Evolutionary conservation across 1,140 invertebrate species (phyloP), one percentile per base, ranked within the genome.

Genomic region (Leptopilina boulardi): DNA sequence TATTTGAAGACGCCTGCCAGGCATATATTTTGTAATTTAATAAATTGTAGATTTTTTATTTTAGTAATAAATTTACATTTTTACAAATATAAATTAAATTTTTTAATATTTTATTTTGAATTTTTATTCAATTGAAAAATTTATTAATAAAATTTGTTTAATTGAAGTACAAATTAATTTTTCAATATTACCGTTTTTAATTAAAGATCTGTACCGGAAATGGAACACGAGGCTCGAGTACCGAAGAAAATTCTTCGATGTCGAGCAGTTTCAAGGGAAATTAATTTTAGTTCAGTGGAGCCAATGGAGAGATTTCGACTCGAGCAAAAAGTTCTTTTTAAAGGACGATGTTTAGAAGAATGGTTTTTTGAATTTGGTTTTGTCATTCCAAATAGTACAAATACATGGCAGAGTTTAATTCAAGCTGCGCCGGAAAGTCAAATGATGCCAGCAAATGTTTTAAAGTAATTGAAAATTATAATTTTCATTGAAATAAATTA

Each of bases 361-460:
- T 99, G 99, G 99, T 97, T 96, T 89, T 99, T 99, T 91, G 98
- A 99, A 89, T 99, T 99, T 94, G 99, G 99, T 51, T 99, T 98
- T 91, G 98, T 99, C 1, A 99, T 99, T 86, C 97, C 98, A 19
- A 98, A 98, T 84, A 99, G 98, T 19, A 99, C 98, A 56, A 99
- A 99, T 91, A 99, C 98, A 4, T 99, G 99, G 99, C 98, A 99
- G 90, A 98, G 96, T 76, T 92, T 98, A 19, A 99, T 99, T 83
- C 98, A 99, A 92, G 98, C 99, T 44, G 99, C 99, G 0, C 98
- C 99, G 3, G 98, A 99, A 91, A 98, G 97, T 78, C 98, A 99
- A 92, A 99, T 99, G 98, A 99, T 99, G 97, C 98, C 99, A 54
- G 98, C 98, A 1, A 98, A 97, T 91, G 94, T 99, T 80, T 92